Evolutionary conservation across 2,113 vertebrate genomes (phyloP), one percentile per base, ranked within the genome.

Genomic region (Erythrocercus mccallii): DNA sequence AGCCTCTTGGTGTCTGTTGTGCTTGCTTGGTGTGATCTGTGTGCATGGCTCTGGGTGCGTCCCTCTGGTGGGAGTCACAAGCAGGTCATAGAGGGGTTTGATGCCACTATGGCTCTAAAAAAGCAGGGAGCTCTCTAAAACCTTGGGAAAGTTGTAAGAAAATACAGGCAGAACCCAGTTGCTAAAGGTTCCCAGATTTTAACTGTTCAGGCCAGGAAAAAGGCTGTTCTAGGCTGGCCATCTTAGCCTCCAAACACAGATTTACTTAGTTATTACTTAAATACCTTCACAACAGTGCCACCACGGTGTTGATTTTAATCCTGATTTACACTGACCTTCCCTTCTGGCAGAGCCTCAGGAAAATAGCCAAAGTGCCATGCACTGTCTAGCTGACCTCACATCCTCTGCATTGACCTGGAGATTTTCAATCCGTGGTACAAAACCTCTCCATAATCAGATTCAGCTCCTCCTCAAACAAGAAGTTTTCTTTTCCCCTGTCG

Each of bases 331-430:
- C 12, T 23, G 25, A 23, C 16, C 8, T 76, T 71, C 4, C 48
- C 9, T 50, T 28, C 13, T 56, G 10, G 30, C 47, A 60, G 45
- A 85, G 25, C 31, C 31, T 9, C 13, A 31, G 50, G 20, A 70
- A 25, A 1, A 4, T 0, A 35, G 9, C 22, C 6, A 31, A 37
- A 45, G 58, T 15, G 20, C 40, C 42, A 7, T n/a, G 3, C 6
- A 17, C n/a, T 19, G 14, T 42, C 25, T 35, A 6, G 53, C 5
- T 74, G 30, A 9, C 23, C 45, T 79, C 18, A n/a, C 4, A 20
- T 16, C 27, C 11, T 7, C 12, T 70, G 42, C 12, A 7, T 11
- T 88, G 15, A n/a, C 13, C 21, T 61, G n/a, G n/a, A 70, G 2
- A 8, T 15, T 78, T 78, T 61, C 30, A 51, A 51, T 48, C 15